Evolutionary conservation across 2,113 vertebrate genomes (phyloP).

Genomic region (Indicator maculatus): DNA sequence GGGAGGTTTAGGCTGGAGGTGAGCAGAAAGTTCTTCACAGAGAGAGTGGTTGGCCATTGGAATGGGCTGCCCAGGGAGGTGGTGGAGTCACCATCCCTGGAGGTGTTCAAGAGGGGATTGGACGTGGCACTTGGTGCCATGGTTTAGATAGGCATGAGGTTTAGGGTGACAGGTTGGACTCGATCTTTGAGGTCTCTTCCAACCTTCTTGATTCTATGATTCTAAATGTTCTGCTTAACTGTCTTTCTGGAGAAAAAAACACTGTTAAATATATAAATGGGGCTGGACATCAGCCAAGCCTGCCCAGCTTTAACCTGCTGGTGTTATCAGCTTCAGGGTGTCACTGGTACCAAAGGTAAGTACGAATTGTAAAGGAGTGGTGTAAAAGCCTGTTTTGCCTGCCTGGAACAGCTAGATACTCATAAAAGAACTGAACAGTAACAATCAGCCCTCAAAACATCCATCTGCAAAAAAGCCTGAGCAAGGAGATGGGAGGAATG

Average conservation of each 20-base stretch:
- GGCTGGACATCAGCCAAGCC: conserved; percentile 40
- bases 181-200: too few relatives aligned
- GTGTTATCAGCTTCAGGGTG: background rate
- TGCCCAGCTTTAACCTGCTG: background rate
- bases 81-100: too few relatives aligned
- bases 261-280: background rate
- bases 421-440: background rate
- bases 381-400: background rate
- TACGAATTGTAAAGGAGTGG: background rate
- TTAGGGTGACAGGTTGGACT: too few relatives aligned
- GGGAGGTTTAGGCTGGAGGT: too few relatives aligned
- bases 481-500: background rate
- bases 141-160: too few relatives aligned
- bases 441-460: background rate
- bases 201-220: too few relatives aligned
- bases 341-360: background rate
- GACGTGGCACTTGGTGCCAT: too few relatives aligned
- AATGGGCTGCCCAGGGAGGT: too few relatives aligned
- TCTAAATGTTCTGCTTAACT: conserved; percentile 55
- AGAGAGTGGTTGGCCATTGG: too few relatives aligned
- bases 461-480: background rate
- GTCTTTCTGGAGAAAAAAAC: background rate
- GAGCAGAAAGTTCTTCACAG: too few relatives aligned
- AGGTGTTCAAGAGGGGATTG: too few relatives aligned
- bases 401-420: background rate